A percentile compares a stretch with the other conserved stretches of the same genome.
phyloP scores from a whole-genome alignment of 2,888 invertebrate genomes.

The Phanerotoma sp. region DNA sequence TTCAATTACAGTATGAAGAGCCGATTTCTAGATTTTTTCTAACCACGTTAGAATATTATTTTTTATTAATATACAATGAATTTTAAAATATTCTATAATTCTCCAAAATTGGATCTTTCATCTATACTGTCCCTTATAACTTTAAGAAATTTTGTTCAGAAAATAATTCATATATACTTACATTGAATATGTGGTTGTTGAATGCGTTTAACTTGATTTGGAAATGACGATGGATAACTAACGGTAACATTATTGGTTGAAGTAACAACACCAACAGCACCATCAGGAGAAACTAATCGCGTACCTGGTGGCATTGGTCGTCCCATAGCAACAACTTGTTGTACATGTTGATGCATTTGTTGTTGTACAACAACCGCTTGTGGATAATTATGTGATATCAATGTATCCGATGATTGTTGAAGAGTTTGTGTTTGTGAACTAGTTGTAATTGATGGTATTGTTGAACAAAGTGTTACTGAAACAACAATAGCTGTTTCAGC shows the following conservation, averaged over 20 bases:
- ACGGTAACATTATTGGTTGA: slow-evolving; percentile 62
- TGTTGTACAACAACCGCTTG: slow-evolving; percentile 56
- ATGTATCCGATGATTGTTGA: slow-evolving; percentile 39
- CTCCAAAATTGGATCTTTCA: too few relatives aligned
- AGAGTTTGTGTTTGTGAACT: slow-evolving; percentile 36
- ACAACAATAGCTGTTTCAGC: slow-evolving; percentile 41
- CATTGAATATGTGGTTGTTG: slow-evolving; percentile 53
- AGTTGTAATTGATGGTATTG: slow-evolving; percentile 39
- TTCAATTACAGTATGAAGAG: too few relatives aligned
- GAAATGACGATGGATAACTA: slow-evolving; percentile 53
- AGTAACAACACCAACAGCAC: slow-evolving; percentile 66
- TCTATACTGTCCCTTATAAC: too few relatives aligned
- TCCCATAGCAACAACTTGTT: slow-evolving; percentile 66
- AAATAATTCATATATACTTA: slow-evolving; percentile 25
- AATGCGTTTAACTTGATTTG: slow-evolving; percentile 51
- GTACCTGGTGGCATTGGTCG: slow-evolving; percentile 63
- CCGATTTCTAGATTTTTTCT: too few relatives aligned
- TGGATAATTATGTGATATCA: slow-evolving; percentile 55
- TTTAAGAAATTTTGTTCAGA: neutral
- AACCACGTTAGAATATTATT: too few relatives aligned
- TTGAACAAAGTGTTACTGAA: slow-evolving; percentile 26
- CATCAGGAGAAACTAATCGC: slow-evolving; percentile 63
- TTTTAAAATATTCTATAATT: too few relatives aligned
- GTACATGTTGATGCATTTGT: slow-evolving; percentile 64
- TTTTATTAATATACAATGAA: too few relatives aligned